Evolutionary conservation across 2,113 vertebrate species (phyloP).

Genomic region (Pampusana beccarii): DNA sequence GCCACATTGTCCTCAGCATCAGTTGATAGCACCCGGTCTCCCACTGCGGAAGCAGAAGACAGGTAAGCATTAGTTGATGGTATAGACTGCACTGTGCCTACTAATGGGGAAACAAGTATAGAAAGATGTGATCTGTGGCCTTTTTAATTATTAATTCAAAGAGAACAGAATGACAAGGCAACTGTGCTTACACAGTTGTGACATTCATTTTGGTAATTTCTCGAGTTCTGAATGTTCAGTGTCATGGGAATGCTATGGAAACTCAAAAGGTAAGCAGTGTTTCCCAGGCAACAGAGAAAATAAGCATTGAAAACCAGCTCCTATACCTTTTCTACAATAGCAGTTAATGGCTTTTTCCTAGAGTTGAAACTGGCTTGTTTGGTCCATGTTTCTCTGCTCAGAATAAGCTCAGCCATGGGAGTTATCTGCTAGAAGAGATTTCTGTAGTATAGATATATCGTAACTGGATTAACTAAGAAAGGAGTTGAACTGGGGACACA

Average conservation of each 20-base stretch:
- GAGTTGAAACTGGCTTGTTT: background rate
- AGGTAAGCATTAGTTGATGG: background rate
- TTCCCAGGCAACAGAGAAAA: conserved; percentile 52
- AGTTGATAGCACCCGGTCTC: background rate
- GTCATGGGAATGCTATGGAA: conserved; percentile 36
- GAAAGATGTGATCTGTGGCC: background rate
- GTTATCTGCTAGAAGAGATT: background rate
- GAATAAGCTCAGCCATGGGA: background rate
- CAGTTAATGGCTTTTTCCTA: background rate
- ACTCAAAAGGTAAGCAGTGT: conserved; percentile 28
- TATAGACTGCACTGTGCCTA: background rate
- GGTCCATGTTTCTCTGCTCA: background rate
- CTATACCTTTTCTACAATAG: background rate
- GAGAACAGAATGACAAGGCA: background rate
- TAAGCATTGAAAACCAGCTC: background rate
- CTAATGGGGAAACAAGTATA: background rate
- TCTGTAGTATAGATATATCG: background rate
- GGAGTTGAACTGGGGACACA: background rate
- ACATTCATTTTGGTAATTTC: background rate
- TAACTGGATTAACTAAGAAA: background rate
- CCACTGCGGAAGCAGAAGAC: background rate
- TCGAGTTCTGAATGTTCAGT: background rate
- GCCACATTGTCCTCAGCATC: background rate
- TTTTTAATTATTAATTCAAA: background rate
- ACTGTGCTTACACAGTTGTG: background rate